phyloP scores from a whole-genome alignment of 2,888 invertebrate genomes.

The Agrotis ipsilon region DNA sequence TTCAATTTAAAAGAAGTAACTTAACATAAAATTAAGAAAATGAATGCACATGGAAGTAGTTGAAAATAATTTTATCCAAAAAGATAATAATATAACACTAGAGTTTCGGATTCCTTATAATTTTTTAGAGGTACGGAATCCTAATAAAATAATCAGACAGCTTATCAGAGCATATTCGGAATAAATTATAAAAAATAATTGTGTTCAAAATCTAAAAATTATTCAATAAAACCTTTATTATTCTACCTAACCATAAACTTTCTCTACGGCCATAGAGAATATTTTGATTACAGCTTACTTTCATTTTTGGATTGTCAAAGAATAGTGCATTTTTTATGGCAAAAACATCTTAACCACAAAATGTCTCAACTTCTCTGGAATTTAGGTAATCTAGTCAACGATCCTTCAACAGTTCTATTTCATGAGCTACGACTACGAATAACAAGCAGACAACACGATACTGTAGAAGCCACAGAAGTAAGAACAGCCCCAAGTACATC shows the following conservation, averaged over 20 bases:
- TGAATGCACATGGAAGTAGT: too few relatives aligned
- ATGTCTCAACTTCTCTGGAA: slow-evolving; percentile 80
- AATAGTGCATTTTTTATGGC: not conserved
- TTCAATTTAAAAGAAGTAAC: not conserved
- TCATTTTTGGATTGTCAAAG: slow-evolving; percentile 28
- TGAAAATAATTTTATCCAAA: too few relatives aligned
- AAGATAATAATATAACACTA: too few relatives aligned
- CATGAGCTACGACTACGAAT: slow-evolving; percentile 71
- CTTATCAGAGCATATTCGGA: too few relatives aligned
- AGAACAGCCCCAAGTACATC: slow-evolving; percentile 25
- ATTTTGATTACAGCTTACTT: too few relatives aligned
- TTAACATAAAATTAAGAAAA: too few relatives aligned
- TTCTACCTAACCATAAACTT: not conserved
- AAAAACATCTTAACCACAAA: not conserved
- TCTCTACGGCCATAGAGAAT: not conserved
- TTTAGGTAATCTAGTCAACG: slow-evolving; percentile 78
- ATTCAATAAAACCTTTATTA: slow-evolving; percentile 6
- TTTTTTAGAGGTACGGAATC: too few relatives aligned
- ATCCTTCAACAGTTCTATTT: slow-evolving; percentile 78
- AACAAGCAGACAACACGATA: slow-evolving; percentile 45
- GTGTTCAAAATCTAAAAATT: too few relatives aligned
- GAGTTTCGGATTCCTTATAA: too few relatives aligned
- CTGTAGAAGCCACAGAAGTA: slow-evolving; percentile 5
- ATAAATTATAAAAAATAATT: too few relatives aligned
- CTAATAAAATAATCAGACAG: too few relatives aligned